Evolutionary conservation across 2,888 invertebrate species (phyloP).

Genomic region (Sabatieria punctata): DNA sequence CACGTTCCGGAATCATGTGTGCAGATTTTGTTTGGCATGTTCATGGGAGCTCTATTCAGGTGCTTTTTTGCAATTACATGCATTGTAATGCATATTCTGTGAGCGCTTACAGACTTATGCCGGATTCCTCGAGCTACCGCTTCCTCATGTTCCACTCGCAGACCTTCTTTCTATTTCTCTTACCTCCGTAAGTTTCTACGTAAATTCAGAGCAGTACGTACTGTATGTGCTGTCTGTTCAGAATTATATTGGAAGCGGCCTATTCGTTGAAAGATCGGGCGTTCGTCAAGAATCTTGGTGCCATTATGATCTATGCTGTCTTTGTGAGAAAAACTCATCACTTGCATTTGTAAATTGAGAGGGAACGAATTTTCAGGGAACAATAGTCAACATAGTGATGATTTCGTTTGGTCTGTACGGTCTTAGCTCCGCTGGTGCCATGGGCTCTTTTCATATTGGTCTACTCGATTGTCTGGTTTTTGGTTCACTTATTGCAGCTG

Average conservation of each 20-base stretch:
- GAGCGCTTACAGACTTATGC: too few species aligned
- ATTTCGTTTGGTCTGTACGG: constrained; percentile 19
- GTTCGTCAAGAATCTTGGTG: constrained; percentile 41
- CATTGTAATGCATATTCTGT: too few species aligned
- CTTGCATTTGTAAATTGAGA: too few species aligned
- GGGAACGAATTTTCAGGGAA: constrained; percentile 14
- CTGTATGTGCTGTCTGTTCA: too few species aligned
- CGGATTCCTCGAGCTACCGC: too few species aligned
- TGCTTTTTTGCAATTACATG: too few species aligned
- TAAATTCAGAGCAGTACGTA: background rate
- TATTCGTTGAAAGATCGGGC: constrained; percentile 42
- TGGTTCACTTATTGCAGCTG: constrained; percentile 40
- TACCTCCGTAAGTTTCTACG: constrained; percentile 39
- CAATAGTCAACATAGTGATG: constrained; percentile 8
- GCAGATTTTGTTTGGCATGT: constrained; percentile 38
- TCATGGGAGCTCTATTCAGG: constrained; percentile 37
- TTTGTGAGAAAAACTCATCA: constrained; percentile 35
- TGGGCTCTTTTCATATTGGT: constrained; percentile 19
- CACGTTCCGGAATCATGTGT: constrained; percentile 33
- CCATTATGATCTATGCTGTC: constrained; percentile 41
- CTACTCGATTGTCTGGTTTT: constrained; percentile 32
- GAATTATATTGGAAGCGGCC: constrained; percentile 40
- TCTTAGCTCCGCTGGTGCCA: constrained; percentile 22
- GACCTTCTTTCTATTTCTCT: constrained; percentile 39
- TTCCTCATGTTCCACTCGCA: constrained; percentile 36